Base-by-base conservation (phyloP, 2,888 invertebrate species). In the Odontomyia ornata region DNA sequence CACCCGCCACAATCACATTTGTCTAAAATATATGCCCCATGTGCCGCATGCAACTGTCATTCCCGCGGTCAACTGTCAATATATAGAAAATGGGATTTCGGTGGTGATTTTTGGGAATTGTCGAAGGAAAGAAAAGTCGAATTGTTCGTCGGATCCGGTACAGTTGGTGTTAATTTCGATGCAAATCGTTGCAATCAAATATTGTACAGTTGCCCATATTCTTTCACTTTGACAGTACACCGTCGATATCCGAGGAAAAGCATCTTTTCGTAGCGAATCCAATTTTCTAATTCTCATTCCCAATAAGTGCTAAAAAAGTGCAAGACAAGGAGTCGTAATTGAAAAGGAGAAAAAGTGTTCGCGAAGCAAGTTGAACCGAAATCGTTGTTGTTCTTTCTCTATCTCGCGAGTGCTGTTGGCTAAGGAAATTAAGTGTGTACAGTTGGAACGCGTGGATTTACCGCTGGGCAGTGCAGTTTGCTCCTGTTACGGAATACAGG, bases 1-100 rank as follows among this genome's bases (percentile, higher is more conserved):
- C 36, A 36, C 36, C 9, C 36, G 36, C 36, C 36, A 36, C 36
- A 36, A 36, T 9, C 36, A 36, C 36, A 36, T 36, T n/a, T 36
- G 36, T 36, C 36, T 36, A 36, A 3, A 9, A 36, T 36, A 9
- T 36, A n/a, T n/a, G 9, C 52, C 36, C 65, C 65, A 47, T 69
- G 69, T 69, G 27, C 69, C 69, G 46, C 69, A 67, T 69, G 69
- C 69, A 47, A 69, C 57, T 73, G 73, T 73, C 73, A 73, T 60
- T 60, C 23, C 28, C 73, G 52, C 36, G 57, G 57, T 73, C 73
- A 60, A 47, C 57, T 73, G 73, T 73, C 73, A 73, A 57, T 69
- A 57, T 43, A 57, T 56, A 72, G 52, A 56, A 56, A 72, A 72
- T 56, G 56, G 56, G 25, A 72, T 73, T 73, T 73, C 60, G 60